Base-by-base conservation (phyloP, 2,797 vertebrate genomes). In the Hyperoplus immaculatus region DNA sequence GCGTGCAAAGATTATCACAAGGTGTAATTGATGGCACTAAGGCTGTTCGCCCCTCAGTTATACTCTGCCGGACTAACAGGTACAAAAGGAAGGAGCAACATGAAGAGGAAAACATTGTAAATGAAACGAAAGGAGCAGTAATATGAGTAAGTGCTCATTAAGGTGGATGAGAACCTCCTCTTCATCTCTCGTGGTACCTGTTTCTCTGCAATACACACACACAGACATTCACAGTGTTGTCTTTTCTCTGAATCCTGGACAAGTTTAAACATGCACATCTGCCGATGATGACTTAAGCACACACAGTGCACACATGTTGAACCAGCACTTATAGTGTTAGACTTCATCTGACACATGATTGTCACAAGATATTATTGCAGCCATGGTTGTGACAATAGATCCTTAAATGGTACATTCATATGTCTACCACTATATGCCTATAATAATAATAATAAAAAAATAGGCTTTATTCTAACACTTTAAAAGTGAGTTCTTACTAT, bases 301-400 rank as follows among this genome's bases (percentile, higher is more conserved):
- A 61, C 72, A 73, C 69, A 12, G 45, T 8, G 51, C 57, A 78
- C 77, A 84, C 78, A 21, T 57, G 84, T 80, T 63, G 70, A 88
- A 90, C 90, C 84, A 60, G 78, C 75, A 82, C 88, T 82, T 49
- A 42, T 49, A 42, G 46, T 49, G 65, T 70, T 73, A 60, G 61
- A 75, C 54, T 77, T 87, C 77, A 83, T 72, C 75, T 76, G 83
- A 79, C 81, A 89, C 54, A 67, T 12, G 75, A 91, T 21, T 75
- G 81, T 84, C 75, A 82, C 5, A 5, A 72, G 60, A 77, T 43
- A 81, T 78, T 82, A 55, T 77, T 80, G 61, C n/a, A 60, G 41
- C 36, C 59, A 6, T 53, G 58, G 51, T 58, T 54, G 43, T 69
- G 67, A 77, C 49, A 78, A 69, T 76, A 42, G 55, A 75, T 55